Percentiles rank a stretch among this genome's conserved stretches.
phyloP scores from a whole-genome alignment of 2,113 vertebrate species.

The Nyctibius bracteatus region DNA sequence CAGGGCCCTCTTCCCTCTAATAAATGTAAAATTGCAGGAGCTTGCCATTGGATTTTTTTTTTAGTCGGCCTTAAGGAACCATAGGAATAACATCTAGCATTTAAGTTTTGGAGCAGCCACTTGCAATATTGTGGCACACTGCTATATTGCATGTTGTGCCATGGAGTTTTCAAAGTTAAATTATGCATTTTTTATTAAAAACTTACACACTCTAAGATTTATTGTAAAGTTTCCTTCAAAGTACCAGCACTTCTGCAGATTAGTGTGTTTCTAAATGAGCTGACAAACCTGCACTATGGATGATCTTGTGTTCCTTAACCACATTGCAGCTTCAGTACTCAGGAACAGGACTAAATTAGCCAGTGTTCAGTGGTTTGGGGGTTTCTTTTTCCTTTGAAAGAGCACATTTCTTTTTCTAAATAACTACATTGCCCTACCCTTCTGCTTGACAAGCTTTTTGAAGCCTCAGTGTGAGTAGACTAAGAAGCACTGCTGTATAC shows the following conservation, averaged over 20 bases:
- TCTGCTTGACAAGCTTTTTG: neutral
- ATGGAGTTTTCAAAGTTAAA: neutral
- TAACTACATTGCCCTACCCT: neutral
- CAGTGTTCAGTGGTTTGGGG: neutral
- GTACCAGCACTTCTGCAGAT: neutral
- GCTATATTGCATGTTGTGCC: no score
- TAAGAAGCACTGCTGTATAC: neutral
- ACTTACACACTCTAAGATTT: accelerated
- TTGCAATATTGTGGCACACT: neutral
- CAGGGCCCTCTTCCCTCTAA: neutral
- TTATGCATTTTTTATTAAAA: neutral
- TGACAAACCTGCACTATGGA: neutral
- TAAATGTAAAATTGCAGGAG: neutral
- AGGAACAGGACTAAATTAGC: neutral
- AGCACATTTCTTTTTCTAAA: neutral
- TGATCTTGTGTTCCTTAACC: neutral
- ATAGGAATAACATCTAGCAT: neutral
- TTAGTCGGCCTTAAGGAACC: neutral
- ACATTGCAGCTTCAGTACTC: neutral
- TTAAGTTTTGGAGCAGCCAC: neutral
- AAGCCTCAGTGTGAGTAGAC: neutral
- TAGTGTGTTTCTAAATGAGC: neutral
- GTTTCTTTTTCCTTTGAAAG: neutral
- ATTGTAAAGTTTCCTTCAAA: neutral
- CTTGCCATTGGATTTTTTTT: neutral